These are phyloP conservation scores for Adelosebastes latens DNA, from an alignment of 2,797 vertebrate species.

Conservation along the genomic window DNA sequence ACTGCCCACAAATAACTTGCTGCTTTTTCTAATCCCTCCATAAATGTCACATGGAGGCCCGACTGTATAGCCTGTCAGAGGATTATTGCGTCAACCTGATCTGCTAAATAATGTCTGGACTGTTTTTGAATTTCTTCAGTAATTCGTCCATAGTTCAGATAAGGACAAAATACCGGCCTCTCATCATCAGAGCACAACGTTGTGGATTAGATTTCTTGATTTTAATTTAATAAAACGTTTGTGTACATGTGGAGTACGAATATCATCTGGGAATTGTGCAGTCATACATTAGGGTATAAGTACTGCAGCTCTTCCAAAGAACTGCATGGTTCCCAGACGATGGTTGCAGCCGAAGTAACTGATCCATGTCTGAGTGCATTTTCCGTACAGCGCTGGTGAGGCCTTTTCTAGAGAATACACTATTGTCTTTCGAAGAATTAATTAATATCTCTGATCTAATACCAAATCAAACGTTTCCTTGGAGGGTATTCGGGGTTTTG, in stretches of 20 bases:
- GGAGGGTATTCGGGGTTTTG: constrained; percentile 16
- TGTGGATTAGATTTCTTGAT: background rate
- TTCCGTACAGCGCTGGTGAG: constrained; percentile 58
- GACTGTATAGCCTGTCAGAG: constrained; percentile 1
- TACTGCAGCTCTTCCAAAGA: constrained; percentile 60
- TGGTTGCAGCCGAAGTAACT: constrained; percentile 61
- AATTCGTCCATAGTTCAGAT: background rate
- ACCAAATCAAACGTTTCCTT: constrained; percentile 33
- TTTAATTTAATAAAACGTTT: constrained; percentile 4
- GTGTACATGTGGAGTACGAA: constrained; percentile 2
- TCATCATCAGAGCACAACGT: background rate
- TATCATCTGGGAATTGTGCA: constrained; percentile 28
- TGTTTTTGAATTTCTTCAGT: constrained; percentile 2
- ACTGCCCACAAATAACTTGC: constrained; percentile 17
- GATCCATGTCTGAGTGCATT: constrained; percentile 70
- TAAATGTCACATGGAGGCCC: constrained; percentile 28
- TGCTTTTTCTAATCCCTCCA: constrained; percentile 34
- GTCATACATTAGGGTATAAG: constrained; percentile 53
- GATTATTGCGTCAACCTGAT: constrained; percentile 33
- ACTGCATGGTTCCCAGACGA: constrained; percentile 27
- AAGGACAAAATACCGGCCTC: background rate
- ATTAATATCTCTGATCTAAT: constrained; percentile 37
- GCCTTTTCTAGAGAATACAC: constrained; percentile 64
- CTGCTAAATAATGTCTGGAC: constrained; percentile 18
- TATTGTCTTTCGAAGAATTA: constrained; percentile 49